Base-by-base conservation (phyloP, 2,113 vertebrate genomes). In the Miniopterus natalensis region DNA sequence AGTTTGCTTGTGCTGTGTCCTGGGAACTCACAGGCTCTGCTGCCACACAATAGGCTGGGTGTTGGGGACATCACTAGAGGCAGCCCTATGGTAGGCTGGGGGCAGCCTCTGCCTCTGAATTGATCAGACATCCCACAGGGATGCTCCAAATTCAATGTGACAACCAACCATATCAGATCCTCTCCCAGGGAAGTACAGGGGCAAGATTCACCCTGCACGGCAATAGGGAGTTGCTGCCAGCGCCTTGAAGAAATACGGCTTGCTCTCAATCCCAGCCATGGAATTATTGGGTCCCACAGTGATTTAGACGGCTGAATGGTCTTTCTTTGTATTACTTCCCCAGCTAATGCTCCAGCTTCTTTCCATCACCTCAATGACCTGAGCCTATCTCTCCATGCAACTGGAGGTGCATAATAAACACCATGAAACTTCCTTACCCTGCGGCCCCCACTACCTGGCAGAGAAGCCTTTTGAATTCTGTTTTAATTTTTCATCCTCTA, bases 401-500 rank as follows among this genome's bases (percentile, higher is more conserved):
- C 8, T 12, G 23, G 1, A 23, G 45, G 11, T 57, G 23, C n/a
- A 6, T 3, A 51, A 36, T 9, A 27, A 61, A 71, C 1, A 18
- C 8, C 5, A 2, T 0, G 31, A 81, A 61, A 13, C 2, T 78
- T 57, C 31, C 29, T 8, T 53, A 14, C 7, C 36, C 36, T 11
- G 31, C 8, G 2, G 18, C 2, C 1, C 47, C 9, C 2, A 13
- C 14, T 57, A 18, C 5, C 25, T 3, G 14, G 73, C 29, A 15
- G 51, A 93, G 8, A 3, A 65, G 9, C 1, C 17, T 89, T 96
- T 75, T 47, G 74, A 85, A 74, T 84, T 53, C 17, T 27, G 17
- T 85, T 91, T 89, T 78, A 55, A 57, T 93, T 91, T 81, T 88
- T 49, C 21, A 61, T 71, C 15, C 5, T n/a, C 18, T 65, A 68